Percentiles rank a stretch among this genome's conserved stretches.
phyloP scores from a whole-genome alignment of 2,797 vertebrate species.

The Micrastur ruficollis region DNA sequence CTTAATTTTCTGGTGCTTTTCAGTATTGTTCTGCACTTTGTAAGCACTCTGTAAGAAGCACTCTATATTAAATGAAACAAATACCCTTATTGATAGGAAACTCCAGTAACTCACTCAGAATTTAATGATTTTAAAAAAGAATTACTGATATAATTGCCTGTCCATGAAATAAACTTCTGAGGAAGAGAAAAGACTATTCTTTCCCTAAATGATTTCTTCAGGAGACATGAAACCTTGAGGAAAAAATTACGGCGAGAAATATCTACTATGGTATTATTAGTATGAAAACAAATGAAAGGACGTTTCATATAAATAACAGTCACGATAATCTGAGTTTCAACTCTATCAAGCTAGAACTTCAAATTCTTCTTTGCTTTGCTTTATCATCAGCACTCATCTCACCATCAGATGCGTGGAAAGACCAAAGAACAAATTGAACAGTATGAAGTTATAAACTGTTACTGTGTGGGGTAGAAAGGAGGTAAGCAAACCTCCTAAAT shows the following conservation, averaged over 20 bases:
- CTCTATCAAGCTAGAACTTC: background rate
- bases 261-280: background rate
- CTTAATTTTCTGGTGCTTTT: background rate
- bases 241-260: background rate
- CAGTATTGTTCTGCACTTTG: background rate
- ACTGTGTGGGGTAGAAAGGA: background rate
- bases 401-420: background rate
- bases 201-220: background rate
- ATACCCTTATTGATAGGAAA: background rate
- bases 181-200: background rate
- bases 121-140: background rate
- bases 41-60: background rate
- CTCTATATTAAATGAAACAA: background rate
- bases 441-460: background rate
- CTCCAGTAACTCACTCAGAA: background rate
- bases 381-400: background rate
- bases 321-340: background rate
- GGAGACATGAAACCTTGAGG: background rate
- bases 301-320: background rate
- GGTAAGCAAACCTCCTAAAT: slow-evolving; percentile 18
- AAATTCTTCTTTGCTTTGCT: background rate
- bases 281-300: background rate
- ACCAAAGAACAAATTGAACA: background rate
- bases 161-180: background rate
- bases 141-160: background rate